Evolutionary conservation across 1,140 invertebrate genomes (phyloP), one percentile per base, ranked within the genome.

Genomic region (Trachelipus rathkii): DNA sequence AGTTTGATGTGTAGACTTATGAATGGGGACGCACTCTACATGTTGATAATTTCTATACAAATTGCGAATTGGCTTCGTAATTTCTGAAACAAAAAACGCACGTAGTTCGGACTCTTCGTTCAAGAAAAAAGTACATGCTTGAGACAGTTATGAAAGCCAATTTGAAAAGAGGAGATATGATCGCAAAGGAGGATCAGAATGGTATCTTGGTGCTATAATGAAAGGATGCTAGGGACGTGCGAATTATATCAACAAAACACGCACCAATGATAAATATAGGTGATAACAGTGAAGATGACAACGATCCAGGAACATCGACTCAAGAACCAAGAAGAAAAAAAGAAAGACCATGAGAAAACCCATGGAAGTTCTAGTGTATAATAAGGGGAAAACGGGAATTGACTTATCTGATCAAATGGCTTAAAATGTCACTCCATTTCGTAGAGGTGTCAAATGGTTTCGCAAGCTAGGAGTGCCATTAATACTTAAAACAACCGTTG

Each of bases 401-500:
- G 76, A 77, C 70, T 76, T 72, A 68, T 77, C 76, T 67, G 77
- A 78, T 69, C 77, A 78, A 46, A 70, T 77, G 74, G 74, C 76
- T 10, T 50, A 9, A 15, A 10, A 50, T 50, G 46, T 15, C 15
- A 50, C 46, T 10, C 9, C 46, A 9, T 15, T 50, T 50, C 46
- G 46, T 15, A 50, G 15, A 50, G 46, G 46, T 50, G 46, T 50
- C 15, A 50, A 50, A 15, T 50, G 46, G 46, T 50, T 50, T 15
- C 9, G 46, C 9, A 50, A 50, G 15, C 15, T 50, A 50, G 46
- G 46, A 50, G 15, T 50, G 9, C 9, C 9, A 15, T 50, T 50
- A 50, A 10, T 50, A 50, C 15, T 50, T 9, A 15, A 15, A 50
- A 50, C 15, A 15, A 15, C 46, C 9, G 15, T 50, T 50, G 46